Percentiles rank a stretch among this genome's conserved stretches.
phyloP scores from a whole-genome alignment of 2,888 invertebrate species.

The Drosophila anomalata region DNA sequence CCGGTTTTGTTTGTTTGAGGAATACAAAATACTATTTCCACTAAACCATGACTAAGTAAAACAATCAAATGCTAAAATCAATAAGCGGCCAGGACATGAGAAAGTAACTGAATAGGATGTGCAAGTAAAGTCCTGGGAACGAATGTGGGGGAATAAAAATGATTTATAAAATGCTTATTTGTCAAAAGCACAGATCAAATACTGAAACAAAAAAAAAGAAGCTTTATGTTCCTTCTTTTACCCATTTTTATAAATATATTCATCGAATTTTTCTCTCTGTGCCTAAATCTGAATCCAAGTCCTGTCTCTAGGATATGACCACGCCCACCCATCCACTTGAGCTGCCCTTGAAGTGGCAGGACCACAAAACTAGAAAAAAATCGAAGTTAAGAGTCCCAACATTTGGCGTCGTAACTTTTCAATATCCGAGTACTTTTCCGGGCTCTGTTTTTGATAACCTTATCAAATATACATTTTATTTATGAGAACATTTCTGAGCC shows the following conservation, averaged over 20 bases:
- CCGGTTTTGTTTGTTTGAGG: neutral
- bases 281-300: neutral
- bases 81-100: constrained; percentile 18
- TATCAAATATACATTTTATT: neutral
- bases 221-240: no score
- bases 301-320: neutral
- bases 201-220: neutral
- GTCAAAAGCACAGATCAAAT: constrained; percentile 35
- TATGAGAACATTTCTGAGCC: no score
- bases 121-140: constrained; percentile 11
- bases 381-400: constrained; percentile 4
- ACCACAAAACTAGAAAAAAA: constrained; percentile 24
- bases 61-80: constrained; percentile 22
- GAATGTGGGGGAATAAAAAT: constrained; percentile 30
- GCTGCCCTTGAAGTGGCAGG: constrained; percentile 3
- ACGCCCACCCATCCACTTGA: constrained; percentile 17
- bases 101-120: constrained; percentile 3
- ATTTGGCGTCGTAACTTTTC: constrained; percentile 7
- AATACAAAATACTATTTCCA: constrained; percentile 10
- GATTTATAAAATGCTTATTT: constrained; percentile 51
- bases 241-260: neutral
- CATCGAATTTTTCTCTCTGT: neutral
- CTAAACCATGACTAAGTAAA: constrained; percentile 15
- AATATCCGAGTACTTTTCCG: neutral
- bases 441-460: constrained; percentile 12